Evolutionary conservation across 2,888 invertebrate genomes (phyloP), one percentile per base, ranked within the genome.

Genomic region (Malthinus seriepunctatus): DNA sequence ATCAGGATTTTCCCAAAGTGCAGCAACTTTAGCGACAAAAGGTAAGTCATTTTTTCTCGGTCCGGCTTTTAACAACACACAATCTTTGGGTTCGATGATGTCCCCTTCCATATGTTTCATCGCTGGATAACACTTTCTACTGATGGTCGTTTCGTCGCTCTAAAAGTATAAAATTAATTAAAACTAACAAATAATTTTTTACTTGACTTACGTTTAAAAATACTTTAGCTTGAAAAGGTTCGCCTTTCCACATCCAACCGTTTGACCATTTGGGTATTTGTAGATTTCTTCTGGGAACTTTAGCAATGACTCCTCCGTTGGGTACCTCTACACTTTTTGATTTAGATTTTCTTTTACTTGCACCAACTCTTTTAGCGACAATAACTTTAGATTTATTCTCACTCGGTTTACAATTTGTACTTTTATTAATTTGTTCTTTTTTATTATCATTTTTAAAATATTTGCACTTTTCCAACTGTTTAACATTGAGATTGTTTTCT

Each of bases 1-100:
- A 52, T 91, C 91, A 2, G 94, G 91, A 81, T 95, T 93, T 79
- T 96, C 95, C 95, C 96, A 97, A 32, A 97, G 85, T 58, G 93
- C 90, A 51, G 94, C 93, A 63, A 97, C 91, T 81, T 96, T 91
- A 48, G 97, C 97, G 51, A 97, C 94, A 79, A 90, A 97, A 15
- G 97, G 97, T 68, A 95, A 84, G 75, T 95, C 93, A 69, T 89
- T 91, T 71, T 88, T 89, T 70, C 84, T 86, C 73, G 83, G 86
- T 51, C 93, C 93, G 42, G 96, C 94, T 67, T 93, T 90, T 64
- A 97, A 83, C 58, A 97, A 84, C 54, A 97, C 94, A 80, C 96
- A 95, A 81, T 97, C 97, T 52, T 91, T 86, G 33, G 92, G 90
- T 76, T 87, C 82, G 67, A 97, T 89, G 60, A 90, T 86, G 77